Evolutionary conservation across 2,797 vertebrate species (phyloP).

Genomic region (Coilia nasus): DNA sequence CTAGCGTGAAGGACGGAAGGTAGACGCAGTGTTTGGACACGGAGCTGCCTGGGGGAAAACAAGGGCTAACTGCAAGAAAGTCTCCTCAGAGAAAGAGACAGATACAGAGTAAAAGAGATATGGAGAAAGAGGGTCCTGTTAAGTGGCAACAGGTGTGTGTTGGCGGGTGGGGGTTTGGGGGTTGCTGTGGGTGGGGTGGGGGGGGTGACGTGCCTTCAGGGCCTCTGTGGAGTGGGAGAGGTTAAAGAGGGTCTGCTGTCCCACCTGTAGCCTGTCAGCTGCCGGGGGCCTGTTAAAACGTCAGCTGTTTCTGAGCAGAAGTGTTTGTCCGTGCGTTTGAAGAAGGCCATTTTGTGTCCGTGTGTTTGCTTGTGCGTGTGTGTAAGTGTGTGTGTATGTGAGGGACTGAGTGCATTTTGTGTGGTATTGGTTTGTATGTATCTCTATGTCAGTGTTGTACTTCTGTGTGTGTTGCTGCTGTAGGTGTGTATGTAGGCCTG

Average conservation of each 20-base stretch:
- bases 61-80: no score
- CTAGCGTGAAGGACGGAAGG: constrained; percentile 20
- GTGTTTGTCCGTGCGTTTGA: constrained; percentile 45
- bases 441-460: not conserved
- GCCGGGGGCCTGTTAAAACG: constrained; percentile 80
- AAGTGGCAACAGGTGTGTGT: constrained; percentile 68
- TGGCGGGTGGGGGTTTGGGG: not conserved
- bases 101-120: not conserved
- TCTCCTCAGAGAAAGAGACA: not conserved
- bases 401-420: constrained; percentile 61
- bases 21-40: no score
- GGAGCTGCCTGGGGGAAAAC: no score
- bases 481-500: constrained; percentile 42
- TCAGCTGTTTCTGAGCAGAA: constrained; percentile 83
- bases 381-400: constrained; percentile 37
- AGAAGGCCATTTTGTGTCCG: constrained; percentile 47
- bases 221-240: constrained; percentile 52
- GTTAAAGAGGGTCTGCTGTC: constrained; percentile 74
- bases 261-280: constrained; percentile 84
- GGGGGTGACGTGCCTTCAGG: constrained; percentile 24
- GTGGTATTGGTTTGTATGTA: constrained; percentile 57
- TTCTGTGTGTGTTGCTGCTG: constrained; percentile 13
- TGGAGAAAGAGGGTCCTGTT: constrained; percentile 58
- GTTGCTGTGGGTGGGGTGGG: not conserved
- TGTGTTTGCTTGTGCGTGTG: constrained; percentile 32